Base-by-base conservation (phyloP, 2,888 invertebrate genomes). In the Steinernema carpocapsae region DNA sequence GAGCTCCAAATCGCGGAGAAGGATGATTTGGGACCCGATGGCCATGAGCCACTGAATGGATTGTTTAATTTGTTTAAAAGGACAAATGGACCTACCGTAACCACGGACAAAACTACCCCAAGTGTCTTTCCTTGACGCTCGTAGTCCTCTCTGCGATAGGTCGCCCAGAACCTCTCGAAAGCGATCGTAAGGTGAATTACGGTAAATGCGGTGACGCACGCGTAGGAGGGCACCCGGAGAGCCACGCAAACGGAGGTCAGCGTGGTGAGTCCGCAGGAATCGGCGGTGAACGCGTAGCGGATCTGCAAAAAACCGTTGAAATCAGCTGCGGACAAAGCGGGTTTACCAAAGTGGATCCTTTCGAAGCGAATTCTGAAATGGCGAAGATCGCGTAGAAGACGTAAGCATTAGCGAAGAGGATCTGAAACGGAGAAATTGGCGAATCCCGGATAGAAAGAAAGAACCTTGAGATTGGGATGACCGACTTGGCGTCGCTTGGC, bases 141-240 rank as follows among this genome's bases (percentile, higher is more conserved):
- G 64, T 64, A 64, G 64, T 26, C 29, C 32, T 32, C 64, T 32
- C 64, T 26, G 3, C 32, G 32, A n/a, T 64, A 64, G 17, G 64
- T 64, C 29, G 64, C 64, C 64, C 64, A 64, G 64, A 64, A 64
- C 2, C 64, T 26, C 64, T 64, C 64, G 64, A 64, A 64, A 32
- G 64, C 64, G 64, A 64, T 64, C 26, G 32, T 17, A 1, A 64
- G 10, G 64, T 64, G 64, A n/a, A 64, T 64, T 22, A 32, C 37
- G 26, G 64, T 64, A 29, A 64, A 64, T 2, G 64, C 64, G 32
- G 32, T 32, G 64, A 64, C 29, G 37, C 32, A 29, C 12, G 29
- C 64, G 64, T 64, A 64, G 17, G 64, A 26, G 32, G 64, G 64
- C 29, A 37, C 32, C 12, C 64, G 29, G 17, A 64, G 10, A 7